Base-by-base conservation (phyloP, 2,113 vertebrate species). In the Addax nasomaculatus region DNA sequence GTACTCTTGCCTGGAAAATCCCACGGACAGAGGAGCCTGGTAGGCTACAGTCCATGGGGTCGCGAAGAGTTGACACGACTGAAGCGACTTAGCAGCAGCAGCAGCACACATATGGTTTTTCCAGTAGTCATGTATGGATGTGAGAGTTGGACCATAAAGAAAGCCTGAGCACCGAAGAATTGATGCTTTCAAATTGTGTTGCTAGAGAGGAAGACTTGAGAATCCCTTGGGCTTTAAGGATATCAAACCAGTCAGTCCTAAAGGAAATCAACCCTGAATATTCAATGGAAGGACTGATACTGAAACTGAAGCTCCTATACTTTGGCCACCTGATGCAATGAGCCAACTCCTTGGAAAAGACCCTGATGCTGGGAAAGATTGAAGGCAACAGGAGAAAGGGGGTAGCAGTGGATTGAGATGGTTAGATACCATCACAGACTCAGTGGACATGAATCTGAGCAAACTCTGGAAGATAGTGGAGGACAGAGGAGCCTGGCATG, bases 11-110 rank as follows among this genome's bases (percentile, higher is more conserved):
- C 64, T 67, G 64, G 33, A 67, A 67, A 36, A 67, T 36, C 64
- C 33, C 33, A 67, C 21, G 17, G 64, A 67, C 17, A 2, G 64
- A 67, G 64, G 64, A 67, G 33, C 17, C 64, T 67, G 64, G 33
- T 67, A 67, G 64, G 33, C 64, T 67, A 10, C 4, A 10, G 33
- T 21, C 33, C 17, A 36, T 5, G 64, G 64, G 33, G 17, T 36
- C 2, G 0, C 17, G 0, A 67, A 67, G 64, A 67, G 64, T 67
- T 1, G 33, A 67, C 33, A 67, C 1, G 0, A 36, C 64, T 36
- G 33, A 21, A 19, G 33, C 0, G 33, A 67, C 64, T 67, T 36
- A 67, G 33, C 33, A 36, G 17, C 64, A 67, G 64, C 33, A 67
- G 33, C 64, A 67, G 17, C 33, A 70, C 67, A 70, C 19, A 23